Conservation (phyloP, 2,113 vertebrate genomes). For the Zapornia atra region DNA sequence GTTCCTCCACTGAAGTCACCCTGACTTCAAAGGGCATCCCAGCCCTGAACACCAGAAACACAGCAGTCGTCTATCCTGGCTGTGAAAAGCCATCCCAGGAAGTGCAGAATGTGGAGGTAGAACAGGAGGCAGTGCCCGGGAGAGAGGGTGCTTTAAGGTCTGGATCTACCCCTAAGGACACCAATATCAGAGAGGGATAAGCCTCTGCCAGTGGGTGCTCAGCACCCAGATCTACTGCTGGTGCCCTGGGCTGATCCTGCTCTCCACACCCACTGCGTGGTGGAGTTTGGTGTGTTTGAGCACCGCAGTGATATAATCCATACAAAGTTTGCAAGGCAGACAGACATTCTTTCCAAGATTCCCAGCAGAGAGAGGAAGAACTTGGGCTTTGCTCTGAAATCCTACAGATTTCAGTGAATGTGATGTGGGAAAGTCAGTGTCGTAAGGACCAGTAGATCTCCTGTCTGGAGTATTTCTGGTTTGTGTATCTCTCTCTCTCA, state of each 20-base stretch:
- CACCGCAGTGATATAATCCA: neutral
- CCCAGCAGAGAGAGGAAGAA: neutral
- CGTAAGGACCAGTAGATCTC: neutral
- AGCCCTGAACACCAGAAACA: neutral
- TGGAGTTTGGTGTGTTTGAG: neutral
- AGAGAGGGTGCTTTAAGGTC: neutral
- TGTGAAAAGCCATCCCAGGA: neutral
- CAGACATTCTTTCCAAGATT: neutral
- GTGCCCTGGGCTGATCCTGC: neutral
- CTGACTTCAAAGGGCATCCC: slow-evolving; percentile 14
- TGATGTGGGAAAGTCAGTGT: neutral
- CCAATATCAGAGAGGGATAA: neutral
- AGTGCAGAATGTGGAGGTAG: neutral
- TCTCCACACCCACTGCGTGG: neutral
- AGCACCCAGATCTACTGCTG: neutral
- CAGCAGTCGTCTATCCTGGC: neutral
- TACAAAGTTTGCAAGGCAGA: neutral
- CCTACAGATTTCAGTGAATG: neutral
- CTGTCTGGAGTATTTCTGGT: neutral
- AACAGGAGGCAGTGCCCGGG: neutral
- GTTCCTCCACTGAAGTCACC: neutral
- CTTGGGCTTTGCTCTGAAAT: neutral
- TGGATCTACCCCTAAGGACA: neutral
- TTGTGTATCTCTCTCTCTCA: neutral
- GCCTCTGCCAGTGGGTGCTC: neutral